phyloP scores from a whole-genome alignment of 2,113 vertebrate species.

The Potamarius usumacintae region DNA sequence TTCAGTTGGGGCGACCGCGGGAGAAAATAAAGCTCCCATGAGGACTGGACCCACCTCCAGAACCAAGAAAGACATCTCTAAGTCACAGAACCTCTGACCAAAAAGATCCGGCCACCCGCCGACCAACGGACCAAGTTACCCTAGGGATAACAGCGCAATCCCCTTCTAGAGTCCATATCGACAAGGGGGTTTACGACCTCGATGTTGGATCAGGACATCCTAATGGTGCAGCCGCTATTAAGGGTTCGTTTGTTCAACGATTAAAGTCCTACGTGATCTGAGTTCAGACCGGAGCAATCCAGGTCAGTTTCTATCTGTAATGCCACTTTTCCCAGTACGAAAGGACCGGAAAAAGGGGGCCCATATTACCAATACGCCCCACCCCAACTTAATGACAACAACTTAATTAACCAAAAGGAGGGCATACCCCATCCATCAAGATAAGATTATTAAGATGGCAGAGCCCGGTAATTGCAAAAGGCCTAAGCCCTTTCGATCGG shows the following conservation, averaged over 20 bases:
- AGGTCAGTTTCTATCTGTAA: conserved; percentile 66
- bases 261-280: conserved; percentile 67
- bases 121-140: conserved; percentile 62
- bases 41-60: background rate
- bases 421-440: background rate
- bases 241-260: conserved; percentile 67
- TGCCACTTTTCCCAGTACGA: conserved; percentile 56
- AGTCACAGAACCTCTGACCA: conserved; percentile 49
- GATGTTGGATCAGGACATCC: conserved; percentile 66
- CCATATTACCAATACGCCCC: background rate
- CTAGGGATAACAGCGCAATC: conserved; percentile 67
- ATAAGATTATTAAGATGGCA: conserved; percentile 52
- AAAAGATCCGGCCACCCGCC: conserved; percentile 43
- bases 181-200: conserved; percentile 65
- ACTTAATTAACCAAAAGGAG: conserved; percentile 1
- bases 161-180: conserved; percentile 60
- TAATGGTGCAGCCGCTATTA: conserved; percentile 63
- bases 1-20: conserved; percentile 33
- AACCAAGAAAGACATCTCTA: conserved; percentile 44
- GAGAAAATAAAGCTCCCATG: conserved; percentile 20
- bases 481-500: conserved; percentile 52
- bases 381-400: background rate
- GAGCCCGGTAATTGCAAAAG: conserved; percentile 58
- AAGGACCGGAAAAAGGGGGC: conserved; percentile 53
- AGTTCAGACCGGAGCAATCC: conserved; percentile 66